A percentile compares a stretch with the other conserved stretches of the same genome.
phyloP scores from a whole-genome alignment of 2,888 invertebrate genomes.

The Alsophila aescularia region DNA sequence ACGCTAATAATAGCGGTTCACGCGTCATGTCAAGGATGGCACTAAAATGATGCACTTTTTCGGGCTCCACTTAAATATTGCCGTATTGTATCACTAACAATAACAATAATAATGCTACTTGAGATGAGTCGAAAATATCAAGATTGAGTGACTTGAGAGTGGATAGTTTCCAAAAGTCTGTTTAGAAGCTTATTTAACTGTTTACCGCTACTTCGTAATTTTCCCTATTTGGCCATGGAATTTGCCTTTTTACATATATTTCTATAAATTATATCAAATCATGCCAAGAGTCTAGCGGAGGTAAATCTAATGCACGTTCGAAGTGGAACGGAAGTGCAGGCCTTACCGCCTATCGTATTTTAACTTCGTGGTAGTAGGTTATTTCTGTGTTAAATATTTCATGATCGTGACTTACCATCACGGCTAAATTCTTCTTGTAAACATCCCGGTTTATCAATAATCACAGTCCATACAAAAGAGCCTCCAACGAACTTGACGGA shows the following conservation, averaged over 20 bases:
- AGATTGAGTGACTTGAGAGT: no score
- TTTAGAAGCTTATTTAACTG: not conserved
- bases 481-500: constrained; percentile 14
- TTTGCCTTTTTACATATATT: no score
- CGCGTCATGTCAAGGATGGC: constrained; percentile 18
- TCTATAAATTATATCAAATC: no score
- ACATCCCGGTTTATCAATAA: not conserved
- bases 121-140: not conserved
- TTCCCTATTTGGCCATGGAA: no score
- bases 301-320: no score
- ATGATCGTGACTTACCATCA: no score
- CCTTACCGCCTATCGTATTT: no score
- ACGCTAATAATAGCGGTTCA: not conserved
- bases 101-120: not conserved
- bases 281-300: no score
- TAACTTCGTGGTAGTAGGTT: no score
- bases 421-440: not conserved
- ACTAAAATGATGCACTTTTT: constrained; percentile 18
- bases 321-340: no score
- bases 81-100: constrained; percentile 3
- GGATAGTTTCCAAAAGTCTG: not conserved
- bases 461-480: not conserved
- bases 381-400: no score
- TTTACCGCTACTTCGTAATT: no score
- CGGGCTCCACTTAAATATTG: constrained; percentile 2